Percentiles rank a stretch among this genome's conserved stretches.
These are phyloP conservation scores for Diprion similis DNA, from an alignment of 1,140 invertebrate species.

Conservation along the genomic window DNA sequence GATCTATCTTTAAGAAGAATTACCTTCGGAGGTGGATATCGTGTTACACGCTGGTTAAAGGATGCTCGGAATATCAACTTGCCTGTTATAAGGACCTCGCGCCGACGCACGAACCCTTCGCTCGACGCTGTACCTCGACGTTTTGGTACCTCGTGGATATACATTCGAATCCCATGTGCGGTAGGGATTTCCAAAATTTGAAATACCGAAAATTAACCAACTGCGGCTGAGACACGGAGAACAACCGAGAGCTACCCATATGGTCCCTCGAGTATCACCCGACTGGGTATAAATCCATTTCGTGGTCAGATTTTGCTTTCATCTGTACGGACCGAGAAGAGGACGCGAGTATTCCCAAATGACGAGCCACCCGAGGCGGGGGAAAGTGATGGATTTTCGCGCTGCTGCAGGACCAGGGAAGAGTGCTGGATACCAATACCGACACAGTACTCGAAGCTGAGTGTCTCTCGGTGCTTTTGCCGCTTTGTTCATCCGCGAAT, in stretches of 20 bases:
- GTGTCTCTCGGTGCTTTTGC: constrained; percentile 16
- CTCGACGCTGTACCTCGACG: too few species aligned
- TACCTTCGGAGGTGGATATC: neutral
- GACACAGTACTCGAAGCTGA: constrained; percentile 8
- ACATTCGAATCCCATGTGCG: too few species aligned
- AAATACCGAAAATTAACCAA: too few species aligned
- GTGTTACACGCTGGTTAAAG: constrained; percentile 7
- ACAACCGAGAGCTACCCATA: too few species aligned
- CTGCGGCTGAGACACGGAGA: too few species aligned
- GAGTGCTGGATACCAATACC: neutral
- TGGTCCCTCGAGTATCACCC: constrained; percentile 30
- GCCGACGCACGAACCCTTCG: too few species aligned
- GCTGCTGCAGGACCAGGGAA: neutral
- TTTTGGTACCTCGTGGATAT: too few species aligned
- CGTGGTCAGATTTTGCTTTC: constrained; percentile 57
- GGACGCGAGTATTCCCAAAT: constrained; percentile 56
- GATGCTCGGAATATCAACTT: constrained; percentile 2
- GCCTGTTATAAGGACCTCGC: neutral
- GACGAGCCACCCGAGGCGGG: constrained; percentile 32
- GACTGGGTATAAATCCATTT: constrained; percentile 50
- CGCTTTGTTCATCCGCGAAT: constrained; percentile 7
- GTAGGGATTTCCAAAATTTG: too few species aligned
- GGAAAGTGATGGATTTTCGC: constrained; percentile 33
- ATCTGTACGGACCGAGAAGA: constrained; percentile 46
- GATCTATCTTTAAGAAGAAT: constrained; percentile 8